phyloP scores from a whole-genome alignment of 2,888 invertebrate species.

The Chrysopilus asiliformis region DNA sequence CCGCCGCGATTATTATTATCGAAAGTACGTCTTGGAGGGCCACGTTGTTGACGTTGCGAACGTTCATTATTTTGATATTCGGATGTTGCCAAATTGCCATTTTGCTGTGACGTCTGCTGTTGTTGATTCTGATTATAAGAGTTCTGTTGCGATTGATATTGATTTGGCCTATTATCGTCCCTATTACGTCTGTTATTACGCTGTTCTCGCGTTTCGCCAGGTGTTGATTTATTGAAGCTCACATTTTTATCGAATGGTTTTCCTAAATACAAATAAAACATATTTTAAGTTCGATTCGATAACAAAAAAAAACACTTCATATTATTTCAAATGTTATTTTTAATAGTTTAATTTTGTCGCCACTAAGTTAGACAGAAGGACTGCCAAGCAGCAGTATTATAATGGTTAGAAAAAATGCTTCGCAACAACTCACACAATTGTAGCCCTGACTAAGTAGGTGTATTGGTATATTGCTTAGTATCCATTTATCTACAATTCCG shows the following conservation, averaged over 20 bases:
- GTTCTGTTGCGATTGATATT: conserved; percentile 3
- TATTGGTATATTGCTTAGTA: too few relatives aligned
- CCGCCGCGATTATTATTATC: conserved; percentile 27
- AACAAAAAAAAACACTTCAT: too few relatives aligned
- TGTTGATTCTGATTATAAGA: too few relatives aligned
- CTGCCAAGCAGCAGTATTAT: too few relatives aligned
- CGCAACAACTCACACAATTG: too few relatives aligned
- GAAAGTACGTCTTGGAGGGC: conserved; percentile 19
- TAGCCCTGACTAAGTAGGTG: too few relatives aligned
- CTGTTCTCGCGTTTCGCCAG: conserved; percentile 53
- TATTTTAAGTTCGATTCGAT: too few relatives aligned
- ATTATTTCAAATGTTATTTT: too few relatives aligned
- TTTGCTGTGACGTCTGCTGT: conserved; percentile 9
- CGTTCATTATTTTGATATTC: conserved; percentile 7
- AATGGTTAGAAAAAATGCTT: too few relatives aligned
- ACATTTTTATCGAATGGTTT: conserved; percentile 9
- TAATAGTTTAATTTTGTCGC: neutral
- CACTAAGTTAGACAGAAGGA: too few relatives aligned
- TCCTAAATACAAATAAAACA: neutral
- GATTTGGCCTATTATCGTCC: conserved; percentile 31
- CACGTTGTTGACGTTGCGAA: conserved; percentile 7
- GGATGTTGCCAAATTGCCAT: conserved; percentile 5
- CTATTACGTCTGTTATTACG: conserved; percentile 55
- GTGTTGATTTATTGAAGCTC: too few relatives aligned
- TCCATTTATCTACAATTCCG: too few relatives aligned